Conservation (phyloP, 2,113 vertebrate species). For the Anthoscopus minutus region DNA sequence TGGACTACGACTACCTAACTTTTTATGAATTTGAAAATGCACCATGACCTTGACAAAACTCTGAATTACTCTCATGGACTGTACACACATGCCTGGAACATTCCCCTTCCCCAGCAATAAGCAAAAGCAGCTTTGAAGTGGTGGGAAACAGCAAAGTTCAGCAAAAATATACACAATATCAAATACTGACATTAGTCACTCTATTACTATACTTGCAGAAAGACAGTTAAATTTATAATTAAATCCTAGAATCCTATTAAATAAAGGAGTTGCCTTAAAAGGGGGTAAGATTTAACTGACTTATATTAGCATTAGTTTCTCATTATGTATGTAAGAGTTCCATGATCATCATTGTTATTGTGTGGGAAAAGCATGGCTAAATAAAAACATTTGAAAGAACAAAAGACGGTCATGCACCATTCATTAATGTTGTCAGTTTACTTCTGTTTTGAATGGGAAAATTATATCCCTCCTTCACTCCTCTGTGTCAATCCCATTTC, state of each 20-base stretch:
- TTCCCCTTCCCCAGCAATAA: neutral
- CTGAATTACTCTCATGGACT: neutral
- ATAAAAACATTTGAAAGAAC: neutral
- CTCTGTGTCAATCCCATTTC: neutral
- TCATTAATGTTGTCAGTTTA: neutral
- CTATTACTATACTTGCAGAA: neutral
- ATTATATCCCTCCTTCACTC: neutral
- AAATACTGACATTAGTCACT: neutral
- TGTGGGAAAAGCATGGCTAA: neutral
- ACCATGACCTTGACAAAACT: neutral
- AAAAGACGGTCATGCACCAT: neutral
- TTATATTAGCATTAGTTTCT: neutral
- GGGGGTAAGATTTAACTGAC: neutral
- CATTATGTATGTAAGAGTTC: neutral
- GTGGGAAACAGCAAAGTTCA: neutral
- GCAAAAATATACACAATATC: neutral
- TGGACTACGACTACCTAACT: neutral
- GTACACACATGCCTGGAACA: neutral
- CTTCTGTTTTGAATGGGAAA: neutral
- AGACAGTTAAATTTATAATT: neutral
- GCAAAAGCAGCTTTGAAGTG: neutral
- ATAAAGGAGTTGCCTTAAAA: neutral
- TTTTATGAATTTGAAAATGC: neutral
- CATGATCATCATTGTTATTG: neutral
- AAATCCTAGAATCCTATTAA: neutral